Percentiles rank a stretch among this genome's conserved stretches.
Conservation (phyloP, 2,888 invertebrate species). For the Thecophora atra region DNA sequence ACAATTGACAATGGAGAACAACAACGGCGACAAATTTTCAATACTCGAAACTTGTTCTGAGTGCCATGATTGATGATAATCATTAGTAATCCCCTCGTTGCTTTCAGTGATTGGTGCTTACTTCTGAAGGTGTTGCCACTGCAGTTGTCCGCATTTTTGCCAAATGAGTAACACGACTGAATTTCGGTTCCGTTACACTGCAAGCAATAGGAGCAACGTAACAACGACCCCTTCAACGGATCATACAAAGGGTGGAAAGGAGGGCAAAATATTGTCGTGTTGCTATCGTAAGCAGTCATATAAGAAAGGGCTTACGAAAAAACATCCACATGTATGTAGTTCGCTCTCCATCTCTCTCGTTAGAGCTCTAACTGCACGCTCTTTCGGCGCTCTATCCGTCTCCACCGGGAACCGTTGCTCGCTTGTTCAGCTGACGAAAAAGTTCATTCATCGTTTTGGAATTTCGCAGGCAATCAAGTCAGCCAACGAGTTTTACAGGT, state of each 20-base stretch:
- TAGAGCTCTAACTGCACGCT: not conserved
- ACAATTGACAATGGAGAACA: not conserved
- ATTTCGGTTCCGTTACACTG: not conserved
- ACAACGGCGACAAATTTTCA: not conserved
- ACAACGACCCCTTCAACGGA: not conserved
- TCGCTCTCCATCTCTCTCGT: not conserved
- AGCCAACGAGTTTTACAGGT: too few species aligned
- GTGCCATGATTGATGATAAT: not conserved
- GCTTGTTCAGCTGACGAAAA: not conserved
- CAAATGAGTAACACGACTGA: conserved; percentile 5
- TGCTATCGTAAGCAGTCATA: not conserved
- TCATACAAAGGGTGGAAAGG: too few species aligned
- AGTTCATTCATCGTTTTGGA: conserved; percentile 18
- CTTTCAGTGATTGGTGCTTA: not conserved
- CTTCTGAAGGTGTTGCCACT: not conserved
- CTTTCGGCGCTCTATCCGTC: not conserved
- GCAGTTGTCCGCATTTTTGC: conserved; percentile 15
- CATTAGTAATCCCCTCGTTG: not conserved
- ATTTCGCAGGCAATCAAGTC: not conserved
- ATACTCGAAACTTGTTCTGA: not conserved
- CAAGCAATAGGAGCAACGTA: not conserved
- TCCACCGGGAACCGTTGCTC: not conserved
- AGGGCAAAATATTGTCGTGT: too few species aligned
- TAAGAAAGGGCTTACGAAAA: not conserved
- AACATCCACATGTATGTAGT: not conserved